Conservation (phyloP, 2,797 vertebrate species). For the Podarcis siculus region DNA sequence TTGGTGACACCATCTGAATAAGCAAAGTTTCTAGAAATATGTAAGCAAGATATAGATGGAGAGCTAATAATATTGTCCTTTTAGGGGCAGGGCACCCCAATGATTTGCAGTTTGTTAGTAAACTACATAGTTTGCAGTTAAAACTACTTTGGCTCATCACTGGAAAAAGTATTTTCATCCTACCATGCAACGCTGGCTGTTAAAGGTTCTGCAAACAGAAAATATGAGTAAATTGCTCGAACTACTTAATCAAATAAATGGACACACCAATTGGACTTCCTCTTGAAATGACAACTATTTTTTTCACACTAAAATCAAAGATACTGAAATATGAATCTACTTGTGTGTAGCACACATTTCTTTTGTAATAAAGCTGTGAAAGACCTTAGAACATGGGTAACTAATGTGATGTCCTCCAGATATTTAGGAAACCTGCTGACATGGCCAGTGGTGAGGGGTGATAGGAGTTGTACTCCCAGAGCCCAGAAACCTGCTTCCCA, state of each 20-base stretch:
- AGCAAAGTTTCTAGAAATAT: background rate
- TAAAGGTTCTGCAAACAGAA: background rate
- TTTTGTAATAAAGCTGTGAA: background rate
- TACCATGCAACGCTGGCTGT: background rate
- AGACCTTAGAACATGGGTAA: background rate
- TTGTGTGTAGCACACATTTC: background rate
- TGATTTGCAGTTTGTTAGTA: background rate
- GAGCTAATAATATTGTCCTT: no score
- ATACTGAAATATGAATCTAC: background rate
- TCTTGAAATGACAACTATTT: background rate
- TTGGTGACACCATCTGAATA: background rate
- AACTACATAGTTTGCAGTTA: background rate
- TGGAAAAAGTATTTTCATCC: background rate
- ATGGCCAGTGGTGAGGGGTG: no score
- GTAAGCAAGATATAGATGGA: background rate
- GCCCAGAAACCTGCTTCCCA: background rate
- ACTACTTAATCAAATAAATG: background rate
- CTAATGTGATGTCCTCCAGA: no score
- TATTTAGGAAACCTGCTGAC: no score
- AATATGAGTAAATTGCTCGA: background rate
- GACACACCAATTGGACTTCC: background rate
- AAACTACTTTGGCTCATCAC: background rate
- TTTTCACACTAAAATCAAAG: background rate
- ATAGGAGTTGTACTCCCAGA: background rate
- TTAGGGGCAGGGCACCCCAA: background rate